Base-by-base conservation (phyloP, 2,113 vertebrate genomes). In the Phrynocephalus versicolor region DNA sequence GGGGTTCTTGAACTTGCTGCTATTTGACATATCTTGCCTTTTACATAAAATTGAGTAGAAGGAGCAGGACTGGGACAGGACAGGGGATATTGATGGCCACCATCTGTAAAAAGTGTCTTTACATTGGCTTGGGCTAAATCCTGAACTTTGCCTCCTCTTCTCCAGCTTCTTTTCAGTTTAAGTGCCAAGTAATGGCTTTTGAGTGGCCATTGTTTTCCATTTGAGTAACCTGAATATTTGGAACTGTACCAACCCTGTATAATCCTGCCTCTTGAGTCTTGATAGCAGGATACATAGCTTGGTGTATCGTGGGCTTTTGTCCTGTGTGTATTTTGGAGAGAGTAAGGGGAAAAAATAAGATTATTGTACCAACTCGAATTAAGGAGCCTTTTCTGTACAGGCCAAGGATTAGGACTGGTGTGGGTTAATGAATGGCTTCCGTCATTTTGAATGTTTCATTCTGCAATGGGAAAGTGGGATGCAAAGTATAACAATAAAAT, bases 301-400 rank as follows among this genome's bases (percentile, higher is more conserved):
- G 30, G 12, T 60, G 51, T 51, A 5, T 2, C 30, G 21, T 67
- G 27, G 18, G 10, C 64, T 21, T 21, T 2, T 9, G 39, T 30
- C 10, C 21, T 70, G 39, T 51, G 27, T 51, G 37, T 0, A 39
- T 37, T 73, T 41, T 39, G 67, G 33, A 58, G 60, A 39, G 67
- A 12, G 33, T 14, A 65, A 60, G 73, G 25, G 18, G 30, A 2
- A 87, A 88, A 87, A 88, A 79, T 1, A n/a, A 2, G 4, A 5
- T 15, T 0, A 18, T 1, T 0, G 0, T 0, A 0, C 5, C 74
- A 87, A 14, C 55, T 35, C 27, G 21, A 25, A 13, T 35, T 51
- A 81, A 30, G 30, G 62, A 80, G 39, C 16, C 1, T 21, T 39
- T 21, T 15, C 39, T n/a, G 39, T 73, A 21, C 37, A 41, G 41